These are phyloP conservation scores for Scelioninae gen. 2 DNA, from an alignment of 2,888 invertebrate genomes.

Conservation along the genomic window DNA sequence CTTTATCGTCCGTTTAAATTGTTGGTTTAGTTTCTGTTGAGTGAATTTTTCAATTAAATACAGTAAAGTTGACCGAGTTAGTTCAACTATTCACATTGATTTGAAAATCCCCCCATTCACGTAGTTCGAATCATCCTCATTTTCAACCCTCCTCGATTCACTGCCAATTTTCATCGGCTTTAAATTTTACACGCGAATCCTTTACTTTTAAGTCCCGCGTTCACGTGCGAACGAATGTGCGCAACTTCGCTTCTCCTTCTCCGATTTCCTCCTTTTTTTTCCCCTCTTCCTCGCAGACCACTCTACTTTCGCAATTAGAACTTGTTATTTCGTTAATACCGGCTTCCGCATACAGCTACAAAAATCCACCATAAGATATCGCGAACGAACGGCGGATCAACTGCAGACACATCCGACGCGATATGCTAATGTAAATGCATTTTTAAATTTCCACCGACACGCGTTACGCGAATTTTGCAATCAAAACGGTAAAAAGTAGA, in stretches of 20 bases:
- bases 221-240: slow-evolving; percentile 6
- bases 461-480: slow-evolving; percentile 16
- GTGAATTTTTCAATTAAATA: too few species aligned
- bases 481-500: slow-evolving; percentile 5
- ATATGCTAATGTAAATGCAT: slow-evolving; percentile 19
- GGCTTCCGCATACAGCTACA: slow-evolving; percentile 64
- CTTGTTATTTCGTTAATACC: slow-evolving; percentile 72
- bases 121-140: too few species aligned
- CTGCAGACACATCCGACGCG: slow-evolving; percentile 27
- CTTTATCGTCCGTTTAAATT: too few species aligned
- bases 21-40: too few species aligned
- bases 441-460: slow-evolving; percentile 6
- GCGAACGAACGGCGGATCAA: slow-evolving; percentile 31
- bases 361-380: slow-evolving; percentile 39
- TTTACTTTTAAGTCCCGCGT: slow-evolving; percentile 2
- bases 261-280: slow-evolving; percentile 53
- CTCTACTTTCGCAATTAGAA: slow-evolving; percentile 71
- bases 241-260: slow-evolving; percentile 53
- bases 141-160: too few species aligned
- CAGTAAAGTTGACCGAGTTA: too few species aligned
- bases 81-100: too few species aligned
- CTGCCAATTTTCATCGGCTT: too few species aligned
- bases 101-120: too few species aligned
- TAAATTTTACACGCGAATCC: not conserved
- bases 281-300: slow-evolving; percentile 51